phyloP scores from a whole-genome alignment of 2,797 vertebrate genomes.

The Phylloscopus collybita region DNA sequence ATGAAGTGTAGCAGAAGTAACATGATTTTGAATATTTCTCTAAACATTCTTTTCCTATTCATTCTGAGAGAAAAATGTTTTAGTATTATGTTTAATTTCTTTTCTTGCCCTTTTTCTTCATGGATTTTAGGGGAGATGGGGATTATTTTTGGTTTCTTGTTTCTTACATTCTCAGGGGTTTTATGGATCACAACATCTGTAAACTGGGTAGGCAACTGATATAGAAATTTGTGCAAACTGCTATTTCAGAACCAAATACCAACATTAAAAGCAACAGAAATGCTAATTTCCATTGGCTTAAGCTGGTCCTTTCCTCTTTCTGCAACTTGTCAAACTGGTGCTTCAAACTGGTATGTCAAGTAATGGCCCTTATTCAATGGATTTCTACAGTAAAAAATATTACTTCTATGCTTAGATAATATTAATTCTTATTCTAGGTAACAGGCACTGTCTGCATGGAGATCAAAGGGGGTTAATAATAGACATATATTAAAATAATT shows the following conservation, averaged over 20 bases:
- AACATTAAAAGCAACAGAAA: neutral
- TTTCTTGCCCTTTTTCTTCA: neutral
- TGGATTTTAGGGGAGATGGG: neutral
- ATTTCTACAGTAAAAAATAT: neutral
- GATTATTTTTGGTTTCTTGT: neutral
- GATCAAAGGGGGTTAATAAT: neutral
- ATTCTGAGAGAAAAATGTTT: neutral
- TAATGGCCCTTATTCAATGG: neutral
- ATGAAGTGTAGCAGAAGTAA: constrained; percentile 18
- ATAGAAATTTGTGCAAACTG: neutral
- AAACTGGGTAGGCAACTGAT: neutral
- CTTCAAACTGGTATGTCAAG: neutral
- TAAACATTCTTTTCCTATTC: neutral
- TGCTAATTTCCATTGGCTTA: neutral
- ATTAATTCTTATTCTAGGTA: neutral
- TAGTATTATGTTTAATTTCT: neutral
- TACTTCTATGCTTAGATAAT: neutral
- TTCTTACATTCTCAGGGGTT: neutral
- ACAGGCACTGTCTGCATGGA: neutral
- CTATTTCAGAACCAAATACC: neutral
- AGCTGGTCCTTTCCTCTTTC: neutral
- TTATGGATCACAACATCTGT: neutral
- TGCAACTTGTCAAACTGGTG: neutral
- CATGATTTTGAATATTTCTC: constrained; percentile 21
- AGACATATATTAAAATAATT: neutral